Evolutionary conservation across 2,113 vertebrate genomes (phyloP), one percentile per base, ranked within the genome.

Genomic region (Ctenomys sociabilis): DNA sequence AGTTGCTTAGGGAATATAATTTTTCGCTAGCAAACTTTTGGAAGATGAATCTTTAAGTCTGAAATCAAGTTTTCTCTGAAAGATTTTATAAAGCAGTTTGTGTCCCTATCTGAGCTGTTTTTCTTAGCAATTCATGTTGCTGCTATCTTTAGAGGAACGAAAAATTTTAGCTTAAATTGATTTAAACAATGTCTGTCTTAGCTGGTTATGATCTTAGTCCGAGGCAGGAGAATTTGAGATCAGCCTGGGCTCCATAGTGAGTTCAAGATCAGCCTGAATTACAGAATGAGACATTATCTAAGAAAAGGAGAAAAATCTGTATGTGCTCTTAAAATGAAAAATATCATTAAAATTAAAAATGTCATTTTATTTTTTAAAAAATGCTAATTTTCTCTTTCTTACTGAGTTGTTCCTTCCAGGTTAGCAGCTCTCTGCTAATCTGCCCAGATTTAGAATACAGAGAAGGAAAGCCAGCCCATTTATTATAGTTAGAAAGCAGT

Each of bases 1-100:
- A 93, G 72, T 95, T 92, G 45, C 40, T 73, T 81, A 72, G 59
- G 43, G 85, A 95, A 54, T 95, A 66, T 90, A 64, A 21, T 52
- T 95, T 94, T 82, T 88, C 54, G 59, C 59, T 87, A 43, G 88
- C 94, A 91, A 66, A 81, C 91, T 59, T 90, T 95, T 93, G 52
- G 91, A 88, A 97, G 95, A 8, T 84, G 83, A 49, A 40, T 97
- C 64, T 85, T 95, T 68, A 77, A 81, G 30, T 73, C 57, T 89
- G 72, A 96, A 93, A 75, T 87, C n/a, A 54, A 94, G 52, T 68
- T 88, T 94, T 24, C 37, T 94, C 57, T 88, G 63, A 94, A 96
- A 93, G 68, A 57, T 82, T 85, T 14, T 83, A 3, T 77, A 63
- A 93, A 86, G 35, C 81, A 82, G 83, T 95, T 78, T 96, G 57